Evolutionary conservation across 1,140 invertebrate genomes (phyloP).

Genomic region (Antheraea mylitta): DNA sequence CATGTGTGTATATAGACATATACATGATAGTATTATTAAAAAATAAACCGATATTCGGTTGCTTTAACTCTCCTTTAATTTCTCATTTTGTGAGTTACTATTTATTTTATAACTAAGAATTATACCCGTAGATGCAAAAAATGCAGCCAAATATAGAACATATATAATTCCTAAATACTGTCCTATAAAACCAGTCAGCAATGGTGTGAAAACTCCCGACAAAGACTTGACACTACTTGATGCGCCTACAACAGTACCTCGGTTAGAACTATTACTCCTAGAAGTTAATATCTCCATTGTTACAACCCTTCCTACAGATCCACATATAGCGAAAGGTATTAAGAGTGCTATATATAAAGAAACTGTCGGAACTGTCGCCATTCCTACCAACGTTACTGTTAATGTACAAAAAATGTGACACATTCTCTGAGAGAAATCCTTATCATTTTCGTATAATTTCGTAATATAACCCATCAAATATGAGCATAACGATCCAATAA

Average conservation of each 20-base stretch:
- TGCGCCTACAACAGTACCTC: constrained; percentile 64
- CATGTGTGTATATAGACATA: no score
- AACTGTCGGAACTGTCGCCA: constrained; percentile 35
- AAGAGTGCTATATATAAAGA: constrained; percentile 55
- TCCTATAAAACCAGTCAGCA: constrained; percentile 47
- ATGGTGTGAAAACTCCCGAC: constrained; percentile 61
- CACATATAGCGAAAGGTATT: constrained; percentile 56
- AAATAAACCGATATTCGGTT: neutral
- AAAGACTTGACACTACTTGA: constrained; percentile 66
- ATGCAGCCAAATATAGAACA: constrained; percentile 20
- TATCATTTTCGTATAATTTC: constrained; percentile 55
- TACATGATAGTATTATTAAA: no score
- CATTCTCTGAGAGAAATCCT: constrained; percentile 46
- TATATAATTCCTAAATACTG: constrained; percentile 27
- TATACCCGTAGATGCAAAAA: constrained; percentile 17
- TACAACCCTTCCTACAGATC: constrained; percentile 58
- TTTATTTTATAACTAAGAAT: constrained; percentile 17
- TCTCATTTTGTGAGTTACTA: constrained; percentile 1
- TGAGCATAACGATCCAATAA: constrained; percentile 60
- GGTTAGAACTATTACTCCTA: constrained; percentile 51
- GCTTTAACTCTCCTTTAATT: constrained; percentile 17
- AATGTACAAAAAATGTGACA: constrained; percentile 61
- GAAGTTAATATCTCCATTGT: constrained; percentile 65
- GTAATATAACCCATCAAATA: constrained; percentile 64
- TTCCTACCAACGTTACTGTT: constrained; percentile 47